Percentiles rank a stretch among this genome's conserved stretches.
Evolutionary conservation across 2,888 invertebrate genomes (phyloP).

Genomic region (Argyresthia albistria): DNA sequence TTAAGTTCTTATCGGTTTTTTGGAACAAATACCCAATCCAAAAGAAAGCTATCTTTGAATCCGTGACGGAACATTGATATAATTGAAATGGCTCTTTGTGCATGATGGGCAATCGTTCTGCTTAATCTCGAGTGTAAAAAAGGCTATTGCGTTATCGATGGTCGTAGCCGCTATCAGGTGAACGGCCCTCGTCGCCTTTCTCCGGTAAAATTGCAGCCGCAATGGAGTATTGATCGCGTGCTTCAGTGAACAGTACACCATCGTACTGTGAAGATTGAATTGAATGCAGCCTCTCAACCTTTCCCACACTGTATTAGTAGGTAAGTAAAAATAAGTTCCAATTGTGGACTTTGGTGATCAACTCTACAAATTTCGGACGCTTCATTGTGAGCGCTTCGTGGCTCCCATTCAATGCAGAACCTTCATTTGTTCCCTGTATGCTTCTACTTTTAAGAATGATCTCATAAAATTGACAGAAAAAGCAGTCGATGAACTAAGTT

Average conservation of each 20-base stretch:
- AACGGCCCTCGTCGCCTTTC: conserved; percentile 5
- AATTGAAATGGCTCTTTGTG: conserved; percentile 10
- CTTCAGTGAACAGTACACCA: not conserved
- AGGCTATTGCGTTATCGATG: conserved; percentile 10
- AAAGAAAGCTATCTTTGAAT: conserved; percentile 3
- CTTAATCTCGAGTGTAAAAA: conserved; percentile 8
- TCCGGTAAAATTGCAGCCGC: conserved; percentile 9
- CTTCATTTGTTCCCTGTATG: too few species aligned
- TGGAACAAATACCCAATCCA: not conserved
- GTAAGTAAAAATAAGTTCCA: too few species aligned
- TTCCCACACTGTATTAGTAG: too few species aligned
- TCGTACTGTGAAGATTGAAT: not conserved
- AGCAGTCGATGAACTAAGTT: too few species aligned
- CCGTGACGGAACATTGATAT: conserved; percentile 7
- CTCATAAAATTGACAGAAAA: too few species aligned
- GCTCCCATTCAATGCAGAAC: too few species aligned
- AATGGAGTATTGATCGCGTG: not conserved
- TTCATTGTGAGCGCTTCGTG: too few species aligned
- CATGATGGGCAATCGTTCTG: conserved; percentile 6
- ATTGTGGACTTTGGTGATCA: too few species aligned
- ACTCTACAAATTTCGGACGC: too few species aligned
- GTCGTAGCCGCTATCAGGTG: conserved; percentile 10
- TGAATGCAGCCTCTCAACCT: too few species aligned
- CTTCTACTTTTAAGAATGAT: too few species aligned
- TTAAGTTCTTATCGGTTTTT: not conserved